phyloP scores from a whole-genome alignment of 2,888 invertebrate genomes.

The Dexiosoma caninum region DNA sequence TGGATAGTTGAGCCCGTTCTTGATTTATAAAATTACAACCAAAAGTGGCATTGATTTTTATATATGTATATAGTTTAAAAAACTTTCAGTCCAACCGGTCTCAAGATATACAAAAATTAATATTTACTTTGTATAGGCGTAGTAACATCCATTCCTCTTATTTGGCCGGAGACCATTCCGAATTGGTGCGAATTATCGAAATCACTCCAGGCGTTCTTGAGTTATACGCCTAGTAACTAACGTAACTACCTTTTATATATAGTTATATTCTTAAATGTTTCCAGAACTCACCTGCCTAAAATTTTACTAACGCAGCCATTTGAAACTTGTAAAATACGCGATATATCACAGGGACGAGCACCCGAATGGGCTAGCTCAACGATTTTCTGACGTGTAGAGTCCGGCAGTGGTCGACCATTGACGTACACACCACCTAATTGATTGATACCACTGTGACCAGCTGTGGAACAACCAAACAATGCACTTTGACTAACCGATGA shows the following conservation, averaged over 20 bases:
- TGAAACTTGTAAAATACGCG: constrained; percentile 97
- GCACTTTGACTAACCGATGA: constrained; percentile 84
- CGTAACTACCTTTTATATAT: not conserved
- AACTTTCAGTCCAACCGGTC: too few relatives aligned
- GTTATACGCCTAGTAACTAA: not conserved
- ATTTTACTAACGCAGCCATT: constrained; percentile 99
- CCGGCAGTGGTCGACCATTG: constrained; percentile 97
- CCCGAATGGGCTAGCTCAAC: constrained; percentile 99
- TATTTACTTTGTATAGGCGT: too few relatives aligned
- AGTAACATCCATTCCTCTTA: too few relatives aligned
- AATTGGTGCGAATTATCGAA: too few relatives aligned
- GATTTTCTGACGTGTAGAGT: constrained; percentile 98
- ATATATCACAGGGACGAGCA: constrained; percentile 98
- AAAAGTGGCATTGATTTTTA: too few relatives aligned
- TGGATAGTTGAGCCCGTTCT: too few relatives aligned
- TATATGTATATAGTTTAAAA: too few relatives aligned
- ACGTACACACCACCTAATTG: constrained; percentile 99
- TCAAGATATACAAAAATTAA: too few relatives aligned
- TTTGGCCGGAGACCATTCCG: too few relatives aligned
- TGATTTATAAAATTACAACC: too few relatives aligned
- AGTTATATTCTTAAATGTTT: not conserved
- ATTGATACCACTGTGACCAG: constrained; percentile 99
- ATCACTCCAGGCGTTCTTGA: too few relatives aligned
- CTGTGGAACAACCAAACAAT: constrained; percentile 89
- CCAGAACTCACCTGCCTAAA: constrained; percentile 88